phyloP scores from a whole-genome alignment of 1,140 invertebrate species.

The Heliconius hermathena region DNA sequence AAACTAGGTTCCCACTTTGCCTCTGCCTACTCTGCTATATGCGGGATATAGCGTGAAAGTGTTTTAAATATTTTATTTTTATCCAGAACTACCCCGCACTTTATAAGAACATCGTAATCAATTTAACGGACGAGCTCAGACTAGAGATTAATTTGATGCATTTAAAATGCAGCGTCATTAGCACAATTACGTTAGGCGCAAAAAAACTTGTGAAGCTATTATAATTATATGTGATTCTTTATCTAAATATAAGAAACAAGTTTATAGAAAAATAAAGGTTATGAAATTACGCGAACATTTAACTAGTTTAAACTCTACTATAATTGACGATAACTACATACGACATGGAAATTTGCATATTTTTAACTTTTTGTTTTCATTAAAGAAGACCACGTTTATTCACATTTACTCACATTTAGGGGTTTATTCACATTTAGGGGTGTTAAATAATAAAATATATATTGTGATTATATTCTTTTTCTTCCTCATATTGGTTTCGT shows the following conservation, averaged over 20 bases:
- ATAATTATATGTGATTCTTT: conserved; percentile 18
- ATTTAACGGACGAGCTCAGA: conserved; percentile 33
- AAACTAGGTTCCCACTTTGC: too few relatives aligned
- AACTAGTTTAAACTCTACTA: background rate
- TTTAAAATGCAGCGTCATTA: conserved; percentile 32
- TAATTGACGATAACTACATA: background rate
- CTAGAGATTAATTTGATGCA: conserved; percentile 34
- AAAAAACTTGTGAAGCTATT: conserved; percentile 16
- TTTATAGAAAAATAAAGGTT: background rate
- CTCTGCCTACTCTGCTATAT: too few relatives aligned
- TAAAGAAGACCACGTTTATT: too few relatives aligned
- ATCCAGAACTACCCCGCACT: conserved; percentile 14
- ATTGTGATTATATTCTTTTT: background rate
- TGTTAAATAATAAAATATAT: conserved; percentile 4
- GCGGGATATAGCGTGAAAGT: too few relatives aligned
- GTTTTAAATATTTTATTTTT: background rate
- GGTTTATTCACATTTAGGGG: background rate
- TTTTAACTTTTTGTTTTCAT: background rate
- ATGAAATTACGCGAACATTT: background rate
- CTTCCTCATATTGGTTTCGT: conserved; percentile 25
- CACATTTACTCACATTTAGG: background rate
- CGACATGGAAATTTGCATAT: background rate
- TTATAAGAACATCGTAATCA: conserved; percentile 18
- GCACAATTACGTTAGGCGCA: conserved; percentile 16
- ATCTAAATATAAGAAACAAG: conserved; percentile 16